Conservation (phyloP, 2,113 vertebrate species). For the Urocitellus parryii region DNA sequence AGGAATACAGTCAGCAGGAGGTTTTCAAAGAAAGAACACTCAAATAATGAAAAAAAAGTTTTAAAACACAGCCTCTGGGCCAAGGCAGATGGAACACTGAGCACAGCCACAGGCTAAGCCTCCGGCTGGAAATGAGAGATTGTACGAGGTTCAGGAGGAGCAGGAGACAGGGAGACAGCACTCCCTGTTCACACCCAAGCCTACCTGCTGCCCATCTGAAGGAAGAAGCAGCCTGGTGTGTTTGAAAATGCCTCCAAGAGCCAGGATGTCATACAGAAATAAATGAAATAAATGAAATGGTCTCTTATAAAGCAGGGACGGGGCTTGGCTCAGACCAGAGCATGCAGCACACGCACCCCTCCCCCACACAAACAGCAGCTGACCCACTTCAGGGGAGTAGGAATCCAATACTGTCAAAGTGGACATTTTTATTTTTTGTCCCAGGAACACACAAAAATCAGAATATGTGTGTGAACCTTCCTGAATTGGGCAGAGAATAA, state of each 20-base stretch:
- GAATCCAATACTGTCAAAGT: neutral
- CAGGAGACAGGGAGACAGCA: neutral
- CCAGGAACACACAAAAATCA: neutral
- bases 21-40: neutral
- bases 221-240: neutral
- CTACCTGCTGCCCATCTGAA: neutral
- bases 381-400: neutral
- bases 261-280: neutral
- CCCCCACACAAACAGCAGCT: neutral
- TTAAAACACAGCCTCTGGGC: neutral
- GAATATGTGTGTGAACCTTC: neutral
- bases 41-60: neutral
- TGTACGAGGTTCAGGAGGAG: neutral
- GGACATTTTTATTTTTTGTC: neutral
- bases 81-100: neutral
- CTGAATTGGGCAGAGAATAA: neutral
- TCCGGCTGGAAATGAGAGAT: neutral
- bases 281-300: neutral
- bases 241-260: neutral
- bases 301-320: neutral
- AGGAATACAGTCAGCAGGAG: neutral
- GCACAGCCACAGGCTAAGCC: too few species aligned
- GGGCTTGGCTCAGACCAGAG: neutral
- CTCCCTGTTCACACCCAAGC: neutral
- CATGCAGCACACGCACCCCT: too few species aligned